Percentiles rank a stretch among this genome's conserved stretches.
Conservation (phyloP, 1,140 invertebrate genomes). For the Cherax quadricarinatus region DNA sequence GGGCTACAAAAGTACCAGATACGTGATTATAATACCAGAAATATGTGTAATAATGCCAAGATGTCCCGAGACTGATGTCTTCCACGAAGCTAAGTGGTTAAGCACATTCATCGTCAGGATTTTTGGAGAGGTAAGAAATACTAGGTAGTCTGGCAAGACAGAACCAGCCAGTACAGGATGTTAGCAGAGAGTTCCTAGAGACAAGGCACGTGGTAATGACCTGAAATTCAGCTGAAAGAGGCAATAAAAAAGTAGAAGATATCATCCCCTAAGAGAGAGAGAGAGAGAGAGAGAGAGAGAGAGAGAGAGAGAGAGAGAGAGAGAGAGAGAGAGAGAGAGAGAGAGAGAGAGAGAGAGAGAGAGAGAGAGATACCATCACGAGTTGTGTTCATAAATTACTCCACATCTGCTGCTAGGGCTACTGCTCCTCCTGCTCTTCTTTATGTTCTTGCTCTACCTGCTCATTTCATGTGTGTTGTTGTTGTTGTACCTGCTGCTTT, state of each 20-base stretch:
- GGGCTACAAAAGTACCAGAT: no score
- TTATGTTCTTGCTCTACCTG: no score
- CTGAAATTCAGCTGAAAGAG: not conserved
- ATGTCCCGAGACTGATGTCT: no score
- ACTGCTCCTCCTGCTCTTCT: not conserved
- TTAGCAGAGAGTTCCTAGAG: not conserved
- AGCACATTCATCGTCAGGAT: no score
- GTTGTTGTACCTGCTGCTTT: no score
- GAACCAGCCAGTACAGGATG: not conserved
- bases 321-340: not conserved
- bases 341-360: not conserved
- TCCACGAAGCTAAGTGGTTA: no score
- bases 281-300: no score
- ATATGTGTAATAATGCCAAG: no score
- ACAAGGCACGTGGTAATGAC: not conserved
- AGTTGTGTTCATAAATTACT: not conserved
- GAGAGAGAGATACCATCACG: not conserved
- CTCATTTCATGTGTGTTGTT: no score
- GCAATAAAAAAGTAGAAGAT: not conserved
- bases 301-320: not conserved
- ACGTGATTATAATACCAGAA: no score
- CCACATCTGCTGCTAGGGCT: not conserved
- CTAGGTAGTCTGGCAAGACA: no score
- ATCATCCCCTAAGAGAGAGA: not conserved
- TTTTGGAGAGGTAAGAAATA: no score